Conservation (phyloP, 2,113 vertebrate species). For the Microtus ochrogaster region DNA sequence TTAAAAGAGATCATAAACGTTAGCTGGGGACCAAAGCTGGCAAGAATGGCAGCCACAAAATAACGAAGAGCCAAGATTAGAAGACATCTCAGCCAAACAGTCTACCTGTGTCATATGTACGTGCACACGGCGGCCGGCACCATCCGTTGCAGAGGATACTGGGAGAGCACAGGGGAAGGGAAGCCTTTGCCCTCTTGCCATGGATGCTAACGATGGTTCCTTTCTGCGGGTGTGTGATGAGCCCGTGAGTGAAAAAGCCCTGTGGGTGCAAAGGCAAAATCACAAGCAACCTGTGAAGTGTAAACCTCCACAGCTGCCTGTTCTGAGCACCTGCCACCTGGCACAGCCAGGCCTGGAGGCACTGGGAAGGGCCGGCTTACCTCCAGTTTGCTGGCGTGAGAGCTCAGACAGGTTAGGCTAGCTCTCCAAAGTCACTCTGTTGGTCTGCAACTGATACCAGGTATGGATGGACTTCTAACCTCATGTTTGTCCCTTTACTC, state of each 20-base stretch:
- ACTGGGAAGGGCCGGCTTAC: not conserved
- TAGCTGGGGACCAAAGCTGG: slow-evolving; percentile 38
- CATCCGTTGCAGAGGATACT: not conserved
- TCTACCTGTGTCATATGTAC: not conserved
- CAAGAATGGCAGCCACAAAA: slow-evolving; percentile 41
- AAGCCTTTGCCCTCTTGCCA: not conserved
- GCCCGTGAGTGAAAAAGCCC: not conserved
- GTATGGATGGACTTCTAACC: slow-evolving; percentile 1
- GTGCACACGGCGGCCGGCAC: not conserved
- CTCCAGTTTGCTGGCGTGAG: not conserved
- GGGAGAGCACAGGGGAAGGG: slow-evolving; percentile 23
- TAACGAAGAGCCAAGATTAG: slow-evolving; percentile 39
- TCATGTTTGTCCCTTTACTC: not conserved
- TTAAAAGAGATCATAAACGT: slow-evolving; percentile 67
- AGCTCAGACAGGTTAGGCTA: not conserved
- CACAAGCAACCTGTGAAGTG: not conserved
- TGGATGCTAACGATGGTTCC: not conserved
- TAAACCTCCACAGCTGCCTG: not conserved
- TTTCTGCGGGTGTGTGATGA: slow-evolving; percentile 6
- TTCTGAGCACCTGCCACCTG: not conserved
- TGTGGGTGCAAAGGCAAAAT: not conserved
- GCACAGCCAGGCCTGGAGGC: not conserved
- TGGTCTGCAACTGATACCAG: not conserved
- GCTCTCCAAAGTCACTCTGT: not conserved
- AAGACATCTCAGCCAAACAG: slow-evolving; percentile 19